A percentile compares a stretch with the other conserved stretches of the same genome.
Conservation (phyloP, 2,113 vertebrate species). For the Boulengeromyrus knoepffleri region DNA sequence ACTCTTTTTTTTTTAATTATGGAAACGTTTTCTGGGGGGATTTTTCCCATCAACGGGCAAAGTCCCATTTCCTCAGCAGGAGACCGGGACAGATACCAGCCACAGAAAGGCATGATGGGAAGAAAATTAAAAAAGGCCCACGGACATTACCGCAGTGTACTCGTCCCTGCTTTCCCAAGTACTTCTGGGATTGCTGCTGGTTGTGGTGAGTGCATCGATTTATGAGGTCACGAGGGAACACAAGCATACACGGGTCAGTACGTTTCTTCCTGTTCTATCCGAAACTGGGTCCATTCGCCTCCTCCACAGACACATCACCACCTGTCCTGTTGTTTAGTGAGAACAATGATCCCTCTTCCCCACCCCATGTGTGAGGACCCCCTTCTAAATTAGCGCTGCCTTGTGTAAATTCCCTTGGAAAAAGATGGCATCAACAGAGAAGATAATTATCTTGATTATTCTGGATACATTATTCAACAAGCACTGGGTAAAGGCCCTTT, state of each 20-base stretch:
- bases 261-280: background rate
- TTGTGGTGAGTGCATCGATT: background rate
- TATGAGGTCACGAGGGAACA: background rate
- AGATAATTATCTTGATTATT: conserved; percentile 69
- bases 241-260: background rate
- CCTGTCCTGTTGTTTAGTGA: background rate
- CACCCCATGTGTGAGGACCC: conserved; percentile 44
- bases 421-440: conserved; percentile 47
- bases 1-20: background rate
- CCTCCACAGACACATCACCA: background rate
- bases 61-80: background rate
- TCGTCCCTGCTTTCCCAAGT: background rate
- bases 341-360: conserved; percentile 21
- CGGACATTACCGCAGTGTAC: background rate
- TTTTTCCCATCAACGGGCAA: background rate
- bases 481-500: conserved; percentile 42
- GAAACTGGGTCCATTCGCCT: background rate
- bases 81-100: background rate
- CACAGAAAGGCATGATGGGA: background rate
- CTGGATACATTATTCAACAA: conserved; percentile 49
- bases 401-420: conserved; percentile 53
- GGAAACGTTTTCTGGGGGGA: background rate
- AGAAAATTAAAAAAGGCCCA: background rate
- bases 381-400: conserved; percentile 55
- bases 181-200: background rate